Base-by-base conservation (phyloP, 1,140 invertebrate species). In the Trinorchestia longiramus region DNA sequence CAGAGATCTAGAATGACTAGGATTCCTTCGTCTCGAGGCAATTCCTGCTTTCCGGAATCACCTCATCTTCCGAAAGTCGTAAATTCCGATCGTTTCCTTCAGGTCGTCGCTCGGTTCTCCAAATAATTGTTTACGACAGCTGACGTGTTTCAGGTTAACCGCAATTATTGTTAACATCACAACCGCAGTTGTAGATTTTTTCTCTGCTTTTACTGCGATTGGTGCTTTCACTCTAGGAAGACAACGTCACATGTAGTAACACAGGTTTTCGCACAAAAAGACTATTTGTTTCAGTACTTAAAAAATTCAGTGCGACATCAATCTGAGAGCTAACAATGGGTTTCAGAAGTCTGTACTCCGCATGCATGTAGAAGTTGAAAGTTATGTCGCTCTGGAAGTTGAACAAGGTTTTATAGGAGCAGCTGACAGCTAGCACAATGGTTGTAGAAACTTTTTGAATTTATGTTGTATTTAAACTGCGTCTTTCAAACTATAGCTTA, bases 21-120 rank as follows among this genome's bases (percentile, higher is more conserved):
- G 47, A 77, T 77, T 77, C 62, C 28, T 36, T 36, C 62, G 11
- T 36, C 15, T 77, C 28, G 62, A 77, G 62, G 62, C 62, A 77
- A 77, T 23, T 77, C 62, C 62, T 11, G 62, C 62, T 77, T 28
- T 77, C 62, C 62, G 62, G 62, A 77, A 77, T 77, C 62, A 77
- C 62, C 62, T 77, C 62, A 77, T 77, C 62, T 77, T 77, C 62
- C 62, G 62, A 77, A 77, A 77, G 62, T 77, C 62, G 62, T 77
- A 77, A 77, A 77, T 77, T 77, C 62, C 62, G 62, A 77, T 23
- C 62, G 62, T 77, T 77, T 77, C 62, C 62, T 77, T 11, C 62
- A 23, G 62, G 15, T 77, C 15, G 28, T 77, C 62, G 62, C 62
- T 77, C 62, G 62, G 62, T 19, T 77, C 11, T 77, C 62, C 62